Base-by-base conservation (phyloP, 2,888 invertebrate species). In the Leuctra nigra region DNA sequence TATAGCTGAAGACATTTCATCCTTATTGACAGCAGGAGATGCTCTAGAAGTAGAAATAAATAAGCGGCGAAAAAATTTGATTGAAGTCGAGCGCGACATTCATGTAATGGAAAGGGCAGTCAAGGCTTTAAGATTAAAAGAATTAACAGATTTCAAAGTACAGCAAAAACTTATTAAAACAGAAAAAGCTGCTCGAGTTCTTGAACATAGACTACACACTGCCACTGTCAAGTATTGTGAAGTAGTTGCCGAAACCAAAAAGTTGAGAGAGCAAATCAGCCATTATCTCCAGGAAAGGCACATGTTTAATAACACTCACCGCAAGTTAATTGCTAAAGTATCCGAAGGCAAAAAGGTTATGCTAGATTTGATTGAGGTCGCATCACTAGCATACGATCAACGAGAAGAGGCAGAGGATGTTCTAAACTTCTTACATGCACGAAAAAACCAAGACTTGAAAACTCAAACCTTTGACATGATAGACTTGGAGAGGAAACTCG, bases 401-500 rank as follows among this genome's bases (percentile, higher is more conserved):
- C 64, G 72, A 61, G 72, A 73, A 60, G 73, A 73, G 48, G 72
- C 72, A 16, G 72, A 72, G 60, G 67, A 68, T 38, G 72, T 72
- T 66, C 72, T 73, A 67, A 54, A 66, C 53, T 66, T 66, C 1
- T 56, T 73, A 63, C 69, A 70, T 61, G 73, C 72, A 58, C 70
- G 71, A 60, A 68, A 70, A 9, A 72, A 72, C 63, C 71, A 71
- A 57, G 73, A 73, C 56, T 62, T 69, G 24, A 68, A 69, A 55
- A 69, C 70, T 41, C 70, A 72, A 63, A 71, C 71, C 54, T 66
- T 70, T 11, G 74, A 74, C 61, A 71, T 73, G 69, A 71, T 71
- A 62, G 73, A 73, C 59, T 63, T 73, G 33, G 64, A 71, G 16
- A 64, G 74, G n/a, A 68, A 71, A 53, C 69, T 73, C 52, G 73